These are phyloP conservation scores for Poeciliopsis presidionis DNA, from an alignment of 2,797 vertebrate species.

Conservation along the genomic window DNA sequence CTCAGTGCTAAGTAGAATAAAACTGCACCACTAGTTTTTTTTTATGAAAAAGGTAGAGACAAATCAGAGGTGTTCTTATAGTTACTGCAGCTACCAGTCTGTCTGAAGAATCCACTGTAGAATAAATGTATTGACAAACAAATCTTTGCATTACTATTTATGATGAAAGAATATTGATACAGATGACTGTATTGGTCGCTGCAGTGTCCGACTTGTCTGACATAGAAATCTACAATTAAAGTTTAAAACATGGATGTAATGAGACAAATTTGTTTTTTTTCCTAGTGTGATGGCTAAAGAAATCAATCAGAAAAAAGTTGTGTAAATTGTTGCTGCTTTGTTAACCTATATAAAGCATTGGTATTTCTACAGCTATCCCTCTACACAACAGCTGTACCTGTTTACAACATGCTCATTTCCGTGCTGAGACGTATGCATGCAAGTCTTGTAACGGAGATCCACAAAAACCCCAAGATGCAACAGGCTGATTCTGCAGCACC, in stretches of 20 bases:
- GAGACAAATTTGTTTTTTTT: not conserved
- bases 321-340: constrained; percentile 16
- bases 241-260: not conserved
- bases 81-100: not conserved
- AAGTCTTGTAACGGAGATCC: constrained; percentile 49
- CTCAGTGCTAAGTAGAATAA: not conserved
- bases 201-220: not conserved
- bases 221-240: not conserved
- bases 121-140: not conserved
- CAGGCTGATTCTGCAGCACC: constrained; percentile 65
- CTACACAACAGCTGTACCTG: constrained; percentile 63
- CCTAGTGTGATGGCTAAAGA: not conserved
- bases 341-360: constrained; percentile 23
- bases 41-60: not conserved
- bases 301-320: not conserved
- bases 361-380: constrained; percentile 42
- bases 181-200: not conserved
- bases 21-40: not conserved
- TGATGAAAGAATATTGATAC: not conserved
- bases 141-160: not conserved
- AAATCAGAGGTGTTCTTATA: not conserved
- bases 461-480: constrained; percentile 55
- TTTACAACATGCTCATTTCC: constrained; percentile 63
- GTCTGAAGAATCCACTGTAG: not conserved
- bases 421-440: constrained; percentile 44